Conservation (phyloP, 2,888 invertebrate genomes). For the Ornithoptera alexandrae region DNA sequence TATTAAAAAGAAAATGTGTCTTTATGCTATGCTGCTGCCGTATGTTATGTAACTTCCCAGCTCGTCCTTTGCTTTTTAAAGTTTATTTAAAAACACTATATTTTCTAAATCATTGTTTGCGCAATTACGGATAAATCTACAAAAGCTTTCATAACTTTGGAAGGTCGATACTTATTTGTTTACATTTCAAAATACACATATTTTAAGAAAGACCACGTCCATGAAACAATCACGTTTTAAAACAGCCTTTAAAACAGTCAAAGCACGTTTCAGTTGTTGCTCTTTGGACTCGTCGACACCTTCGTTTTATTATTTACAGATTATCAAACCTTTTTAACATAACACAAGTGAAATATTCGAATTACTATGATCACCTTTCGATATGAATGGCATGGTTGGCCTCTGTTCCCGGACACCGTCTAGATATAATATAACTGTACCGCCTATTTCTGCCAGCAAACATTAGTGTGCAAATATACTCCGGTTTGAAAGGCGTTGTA, state of each 20-base stretch:
- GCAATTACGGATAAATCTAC: slow-evolving; percentile 9
- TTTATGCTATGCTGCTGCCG: no score
- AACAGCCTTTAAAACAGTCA: slow-evolving; percentile 30
- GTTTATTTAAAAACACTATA: no score
- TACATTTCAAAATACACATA: slow-evolving; percentile 37
- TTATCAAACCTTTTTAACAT: not conserved
- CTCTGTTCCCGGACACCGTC: no score
- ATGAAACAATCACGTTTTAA: slow-evolving; percentile 39
- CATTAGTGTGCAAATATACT: no score
- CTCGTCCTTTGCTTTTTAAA: no score
- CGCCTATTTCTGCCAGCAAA: no score
- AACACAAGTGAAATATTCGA: not conserved
- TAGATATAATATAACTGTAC: no score
- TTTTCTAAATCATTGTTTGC: not conserved
- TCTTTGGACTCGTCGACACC: slow-evolving; percentile 17
- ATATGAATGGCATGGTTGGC: no score
- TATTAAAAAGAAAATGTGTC: no score
- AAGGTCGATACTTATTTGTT: slow-evolving; percentile 33
- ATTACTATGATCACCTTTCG: not conserved
- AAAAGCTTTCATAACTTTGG: slow-evolving; percentile 21
- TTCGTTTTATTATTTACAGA: slow-evolving; percentile 7
- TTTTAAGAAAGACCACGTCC: slow-evolving; percentile 43
- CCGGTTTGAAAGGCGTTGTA: no score
- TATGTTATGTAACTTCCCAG: no score
- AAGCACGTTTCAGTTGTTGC: slow-evolving; percentile 36